These are phyloP conservation scores for Dryoscopus gambensis DNA, from an alignment of 2,113 vertebrate species.

Conservation along the genomic window DNA sequence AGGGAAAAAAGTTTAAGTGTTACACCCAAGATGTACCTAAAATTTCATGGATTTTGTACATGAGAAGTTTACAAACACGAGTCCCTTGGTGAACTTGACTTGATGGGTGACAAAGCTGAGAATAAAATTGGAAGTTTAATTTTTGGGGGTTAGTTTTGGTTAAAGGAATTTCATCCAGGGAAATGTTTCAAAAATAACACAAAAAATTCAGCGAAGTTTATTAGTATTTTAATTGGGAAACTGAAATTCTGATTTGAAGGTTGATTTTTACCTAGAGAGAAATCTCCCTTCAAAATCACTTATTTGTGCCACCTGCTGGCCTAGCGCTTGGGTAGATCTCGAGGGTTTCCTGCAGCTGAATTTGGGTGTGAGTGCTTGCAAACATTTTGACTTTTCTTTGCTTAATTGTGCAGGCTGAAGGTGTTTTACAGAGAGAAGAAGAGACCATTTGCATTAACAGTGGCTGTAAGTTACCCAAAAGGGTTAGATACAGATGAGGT, in stretches of 20 bases:
- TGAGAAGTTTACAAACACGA: background rate
- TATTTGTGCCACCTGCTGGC: background rate
- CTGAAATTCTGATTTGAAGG: background rate
- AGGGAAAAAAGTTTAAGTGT: background rate
- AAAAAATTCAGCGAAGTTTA: background rate
- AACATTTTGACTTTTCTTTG: background rate
- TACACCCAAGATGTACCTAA: background rate
- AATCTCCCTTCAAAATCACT: background rate
- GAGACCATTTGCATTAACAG: conserved; percentile 33
- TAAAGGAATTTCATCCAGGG: background rate
- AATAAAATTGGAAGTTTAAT: background rate
- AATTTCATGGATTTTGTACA: background rate
- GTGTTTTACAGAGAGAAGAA: conserved; percentile 54
- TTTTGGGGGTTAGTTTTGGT: background rate
- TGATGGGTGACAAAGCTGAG: background rate
- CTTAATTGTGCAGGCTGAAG: conserved; percentile 36
- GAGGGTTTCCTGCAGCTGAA: accelerated
- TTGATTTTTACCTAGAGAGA: background rate
- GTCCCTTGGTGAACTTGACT: background rate
- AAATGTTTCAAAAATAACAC: background rate
- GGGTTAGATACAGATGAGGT: background rate
- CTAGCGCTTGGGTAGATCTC: accelerated
- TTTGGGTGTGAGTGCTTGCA: background rate
- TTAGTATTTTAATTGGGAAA: background rate
- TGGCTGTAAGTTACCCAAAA: background rate